Evolutionary conservation across 2,113 vertebrate genomes (phyloP).

Genomic region (Pimephales promelas): DNA sequence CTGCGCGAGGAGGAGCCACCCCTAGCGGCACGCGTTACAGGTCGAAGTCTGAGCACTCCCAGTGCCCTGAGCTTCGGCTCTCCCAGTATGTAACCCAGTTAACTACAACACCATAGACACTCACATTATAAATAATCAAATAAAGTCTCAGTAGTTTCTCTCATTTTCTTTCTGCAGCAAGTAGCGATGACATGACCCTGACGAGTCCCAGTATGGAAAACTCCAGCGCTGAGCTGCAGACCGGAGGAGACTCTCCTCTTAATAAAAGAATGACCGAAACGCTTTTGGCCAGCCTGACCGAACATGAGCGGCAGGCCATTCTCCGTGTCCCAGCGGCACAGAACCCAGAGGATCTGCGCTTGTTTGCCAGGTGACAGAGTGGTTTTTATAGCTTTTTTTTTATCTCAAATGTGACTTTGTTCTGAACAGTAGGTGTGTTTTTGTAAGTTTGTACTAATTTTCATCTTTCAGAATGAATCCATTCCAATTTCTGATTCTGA

Average conservation of each 20-base stretch:
- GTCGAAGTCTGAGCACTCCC: conserved; percentile 92
- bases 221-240: conserved; percentile 93
- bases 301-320: conserved; percentile 90
- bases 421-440: neutral
- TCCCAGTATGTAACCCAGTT: conserved; percentile 82
- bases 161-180: conserved; percentile 75
- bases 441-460: neutral
- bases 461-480: neutral
- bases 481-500: neutral
- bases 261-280: conserved; percentile 95
- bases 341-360: conserved; percentile 92
- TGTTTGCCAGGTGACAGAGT: conserved; percentile 88
- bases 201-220: conserved; percentile 99
- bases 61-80: conserved; percentile 96
- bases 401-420: neutral
- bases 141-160: neutral
- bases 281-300: conserved; percentile 89
- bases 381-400: neutral
- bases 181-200: conserved; percentile 98
- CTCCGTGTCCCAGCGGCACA: conserved; percentile 92
- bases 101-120: neutral
- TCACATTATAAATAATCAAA: neutral
- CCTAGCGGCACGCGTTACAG: conserved; percentile 80
- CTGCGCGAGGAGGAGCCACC: conserved; percentile 81
- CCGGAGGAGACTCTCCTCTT: conserved; percentile 91